These are phyloP conservation scores for Genyomyrus donnyi DNA, from an alignment of 2,113 vertebrate species.

Conservation along the genomic window DNA sequence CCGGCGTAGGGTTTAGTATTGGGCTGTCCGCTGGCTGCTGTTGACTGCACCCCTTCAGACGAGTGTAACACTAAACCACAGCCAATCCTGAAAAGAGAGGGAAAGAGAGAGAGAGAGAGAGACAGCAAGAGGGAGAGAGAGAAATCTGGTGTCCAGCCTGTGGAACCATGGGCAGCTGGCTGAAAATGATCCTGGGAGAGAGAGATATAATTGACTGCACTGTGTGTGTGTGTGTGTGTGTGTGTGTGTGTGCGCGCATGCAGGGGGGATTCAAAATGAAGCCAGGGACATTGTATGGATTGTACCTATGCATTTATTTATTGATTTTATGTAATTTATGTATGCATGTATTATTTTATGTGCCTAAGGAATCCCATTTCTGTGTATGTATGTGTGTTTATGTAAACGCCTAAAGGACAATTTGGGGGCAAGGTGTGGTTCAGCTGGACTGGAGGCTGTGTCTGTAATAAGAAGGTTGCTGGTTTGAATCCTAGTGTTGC, in stretches of 20 bases:
- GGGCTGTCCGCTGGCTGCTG: neutral
- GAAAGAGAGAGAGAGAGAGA: constrained; percentile 9
- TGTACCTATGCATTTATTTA: neutral
- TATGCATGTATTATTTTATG: neutral
- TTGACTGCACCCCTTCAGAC: neutral
- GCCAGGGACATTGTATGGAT: neutral
- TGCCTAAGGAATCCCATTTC: neutral
- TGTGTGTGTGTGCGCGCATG: neutral
- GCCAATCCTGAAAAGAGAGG: constrained; percentile 3
- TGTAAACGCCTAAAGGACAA: neutral
- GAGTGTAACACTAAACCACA: constrained; percentile 10
- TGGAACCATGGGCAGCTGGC: constrained; percentile 9
- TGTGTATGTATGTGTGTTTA: neutral
- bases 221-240: neutral
- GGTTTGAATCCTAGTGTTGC: neutral
- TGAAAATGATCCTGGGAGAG: constrained; percentile 11
- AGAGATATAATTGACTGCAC: constrained; percentile 7
- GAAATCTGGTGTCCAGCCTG: neutral
- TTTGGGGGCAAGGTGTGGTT: neutral
- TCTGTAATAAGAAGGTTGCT: neutral
- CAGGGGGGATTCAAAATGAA: neutral
- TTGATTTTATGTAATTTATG: neutral
- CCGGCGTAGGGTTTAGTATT: neutral
- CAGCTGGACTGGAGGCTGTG: neutral
- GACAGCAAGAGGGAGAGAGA: neutral